phyloP scores from a whole-genome alignment of 2,113 vertebrate species.

The Protobothrops flavoviridis region DNA sequence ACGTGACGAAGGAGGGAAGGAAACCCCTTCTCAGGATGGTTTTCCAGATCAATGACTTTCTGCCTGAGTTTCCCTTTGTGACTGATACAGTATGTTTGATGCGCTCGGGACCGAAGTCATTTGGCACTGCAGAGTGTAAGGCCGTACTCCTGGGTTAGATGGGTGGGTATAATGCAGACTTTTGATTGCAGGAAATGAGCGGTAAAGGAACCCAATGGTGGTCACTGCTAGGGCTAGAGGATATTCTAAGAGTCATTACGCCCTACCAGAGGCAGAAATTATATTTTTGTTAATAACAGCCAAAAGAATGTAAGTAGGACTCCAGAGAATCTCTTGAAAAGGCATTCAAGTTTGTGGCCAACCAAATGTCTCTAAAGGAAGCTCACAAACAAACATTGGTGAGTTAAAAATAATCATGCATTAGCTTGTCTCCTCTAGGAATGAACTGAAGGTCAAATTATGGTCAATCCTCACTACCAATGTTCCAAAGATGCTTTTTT shows the following conservation, averaged over 20 bases:
- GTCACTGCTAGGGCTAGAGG: constrained; percentile 15
- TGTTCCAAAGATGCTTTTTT: too few relatives aligned
- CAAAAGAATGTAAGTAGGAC: not conserved
- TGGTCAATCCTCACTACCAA: not conserved
- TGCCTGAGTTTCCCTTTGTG: constrained; percentile 37
- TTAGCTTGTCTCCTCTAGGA: not conserved
- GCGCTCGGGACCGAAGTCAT: constrained; percentile 43
- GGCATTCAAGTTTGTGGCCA: not conserved
- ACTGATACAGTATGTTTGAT: constrained; percentile 47
- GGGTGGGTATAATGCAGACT: constrained; percentile 48
- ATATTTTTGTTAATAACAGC: not conserved
- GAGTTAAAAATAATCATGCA: not conserved
- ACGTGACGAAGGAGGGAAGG: not conserved
- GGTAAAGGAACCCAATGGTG: constrained; percentile 19
- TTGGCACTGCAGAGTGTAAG: constrained; percentile 58
- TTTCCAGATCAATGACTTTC: constrained; percentile 42
- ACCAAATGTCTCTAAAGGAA: not conserved
- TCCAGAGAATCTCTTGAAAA: not conserved
- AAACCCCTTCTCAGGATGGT: constrained; percentile 42
- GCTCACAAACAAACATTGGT: not conserved
- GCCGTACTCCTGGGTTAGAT: constrained; percentile 50
- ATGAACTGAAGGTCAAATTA: not conserved
- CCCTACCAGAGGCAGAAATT: not conserved
- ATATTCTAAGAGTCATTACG: not conserved
- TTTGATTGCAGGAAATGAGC: constrained; percentile 42